Evolutionary conservation across 2,113 vertebrate genomes (phyloP).

Genomic region (Bufo gargarizans): DNA sequence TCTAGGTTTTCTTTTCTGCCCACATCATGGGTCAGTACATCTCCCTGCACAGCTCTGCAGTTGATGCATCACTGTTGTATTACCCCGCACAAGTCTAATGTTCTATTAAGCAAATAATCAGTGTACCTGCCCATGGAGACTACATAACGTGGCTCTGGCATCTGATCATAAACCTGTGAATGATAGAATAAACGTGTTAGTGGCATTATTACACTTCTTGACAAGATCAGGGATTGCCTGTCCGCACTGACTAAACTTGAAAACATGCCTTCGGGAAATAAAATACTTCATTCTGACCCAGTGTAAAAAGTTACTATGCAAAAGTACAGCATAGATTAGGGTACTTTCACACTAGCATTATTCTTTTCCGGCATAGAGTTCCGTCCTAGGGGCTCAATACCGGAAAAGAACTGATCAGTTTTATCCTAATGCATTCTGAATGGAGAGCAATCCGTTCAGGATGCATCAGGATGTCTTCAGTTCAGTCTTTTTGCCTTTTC

Average conservation of each 20-base stretch:
- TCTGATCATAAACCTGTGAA: constrained; percentile 95
- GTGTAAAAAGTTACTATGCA: no score
- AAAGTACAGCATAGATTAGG: no score
- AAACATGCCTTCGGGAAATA: background rate
- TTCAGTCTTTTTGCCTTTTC: no score
- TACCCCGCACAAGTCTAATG: background rate
- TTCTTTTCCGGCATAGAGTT: no score
- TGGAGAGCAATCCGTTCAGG: no score
- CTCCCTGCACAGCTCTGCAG: no score
- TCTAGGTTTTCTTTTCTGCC: no score
- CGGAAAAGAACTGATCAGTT: no score
- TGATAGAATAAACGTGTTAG: constrained; percentile 21
- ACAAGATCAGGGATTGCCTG: background rate
- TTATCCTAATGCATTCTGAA: no score
- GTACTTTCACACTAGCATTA: no score
- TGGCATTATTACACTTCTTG: background rate
- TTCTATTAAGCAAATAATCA: background rate
- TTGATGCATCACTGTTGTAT: background rate
- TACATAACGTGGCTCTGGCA: constrained; percentile 95
- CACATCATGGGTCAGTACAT: background rate
- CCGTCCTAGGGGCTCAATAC: no score
- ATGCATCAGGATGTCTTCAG: no score
- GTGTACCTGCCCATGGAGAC: constrained; percentile 96
- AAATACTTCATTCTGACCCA: background rate
- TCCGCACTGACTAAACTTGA: background rate